Evolutionary conservation across 2,113 vertebrate genomes (phyloP).

Genomic region (Propithecus coquereli): DNA sequence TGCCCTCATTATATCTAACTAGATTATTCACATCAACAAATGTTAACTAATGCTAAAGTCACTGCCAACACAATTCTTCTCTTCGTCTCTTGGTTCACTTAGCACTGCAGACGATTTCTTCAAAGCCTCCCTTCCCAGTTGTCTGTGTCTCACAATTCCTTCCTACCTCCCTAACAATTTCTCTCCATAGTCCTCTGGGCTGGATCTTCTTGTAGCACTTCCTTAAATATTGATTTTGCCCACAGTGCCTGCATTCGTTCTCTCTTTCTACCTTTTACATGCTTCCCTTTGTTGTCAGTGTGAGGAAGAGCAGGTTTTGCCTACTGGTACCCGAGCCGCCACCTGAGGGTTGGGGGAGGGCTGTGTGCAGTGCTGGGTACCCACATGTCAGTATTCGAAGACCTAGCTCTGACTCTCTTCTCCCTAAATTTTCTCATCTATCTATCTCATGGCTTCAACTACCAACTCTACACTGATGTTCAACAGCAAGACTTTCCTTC

Average conservation of each 20-base stretch:
- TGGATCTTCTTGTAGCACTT: not conserved
- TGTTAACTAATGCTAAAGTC: not conserved
- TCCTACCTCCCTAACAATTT: not conserved
- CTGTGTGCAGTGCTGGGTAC: not conserved
- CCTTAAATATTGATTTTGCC: not conserved
- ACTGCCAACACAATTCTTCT: not conserved
- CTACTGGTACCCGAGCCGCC: rapidly evolving
- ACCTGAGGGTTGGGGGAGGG: not conserved
- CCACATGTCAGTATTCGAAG: no score
- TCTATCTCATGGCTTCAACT: not conserved
- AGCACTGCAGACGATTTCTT: not conserved
- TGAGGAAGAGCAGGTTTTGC: not conserved
- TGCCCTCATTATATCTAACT: not conserved
- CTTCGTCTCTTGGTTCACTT: not conserved
- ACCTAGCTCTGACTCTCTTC: not conserved
- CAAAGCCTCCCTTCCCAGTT: not conserved
- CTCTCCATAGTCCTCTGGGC: not conserved
- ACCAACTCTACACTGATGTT: not conserved
- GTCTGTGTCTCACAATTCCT: not conserved
- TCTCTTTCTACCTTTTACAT: not conserved
- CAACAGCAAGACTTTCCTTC: not conserved
- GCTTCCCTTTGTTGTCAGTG: not conserved
- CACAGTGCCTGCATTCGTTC: not conserved
- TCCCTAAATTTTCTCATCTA: not conserved
- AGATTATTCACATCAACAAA: not conserved